phyloP scores from a whole-genome alignment of 2,113 vertebrate genomes.

The Notothenia coriiceps region DNA sequence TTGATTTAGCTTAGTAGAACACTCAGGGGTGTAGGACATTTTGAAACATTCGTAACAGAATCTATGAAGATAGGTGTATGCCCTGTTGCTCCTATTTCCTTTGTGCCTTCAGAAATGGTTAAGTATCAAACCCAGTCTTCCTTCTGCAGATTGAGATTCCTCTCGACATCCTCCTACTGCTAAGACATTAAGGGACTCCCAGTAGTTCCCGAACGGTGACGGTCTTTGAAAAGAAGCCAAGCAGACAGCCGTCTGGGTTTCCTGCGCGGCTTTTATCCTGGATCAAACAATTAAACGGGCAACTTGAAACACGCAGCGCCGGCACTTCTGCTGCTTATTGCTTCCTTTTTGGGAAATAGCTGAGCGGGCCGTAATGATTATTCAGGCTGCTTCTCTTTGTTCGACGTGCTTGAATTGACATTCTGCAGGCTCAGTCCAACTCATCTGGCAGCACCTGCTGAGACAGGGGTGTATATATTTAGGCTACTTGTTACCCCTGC shows the following conservation, averaged over 20 bases:
- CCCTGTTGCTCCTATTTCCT: conserved; percentile 35
- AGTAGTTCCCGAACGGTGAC: conserved; percentile 41
- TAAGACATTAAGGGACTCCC: conserved; percentile 70
- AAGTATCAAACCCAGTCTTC: conserved; percentile 31
- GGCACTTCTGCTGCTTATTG: conserved; percentile 45
- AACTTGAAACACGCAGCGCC: conserved; percentile 49
- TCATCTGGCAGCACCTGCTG: conserved; percentile 38
- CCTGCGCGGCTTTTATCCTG: conserved; percentile 55
- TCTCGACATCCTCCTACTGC: conserved; percentile 53
- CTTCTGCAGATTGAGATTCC: conserved; percentile 49
- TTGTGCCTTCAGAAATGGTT: conserved; percentile 15
- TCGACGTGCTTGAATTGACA: conserved; percentile 57
- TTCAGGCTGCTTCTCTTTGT: conserved; percentile 43
- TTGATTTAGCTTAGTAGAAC: no score
- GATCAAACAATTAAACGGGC: conserved; percentile 70
- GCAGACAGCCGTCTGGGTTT: conserved; percentile 58
- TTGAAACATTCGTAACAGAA: no score
- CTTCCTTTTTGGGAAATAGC: conserved; percentile 54
- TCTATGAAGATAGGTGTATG: not conserved
- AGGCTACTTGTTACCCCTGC: conserved; percentile 40
- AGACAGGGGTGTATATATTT: conserved; percentile 46
- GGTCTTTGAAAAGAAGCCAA: conserved; percentile 57
- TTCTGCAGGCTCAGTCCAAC: conserved; percentile 25
- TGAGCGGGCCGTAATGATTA: conserved; percentile 60
- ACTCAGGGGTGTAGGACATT: no score